phyloP scores from a whole-genome alignment of 2,113 vertebrate species.

The Silurus asotus region DNA sequence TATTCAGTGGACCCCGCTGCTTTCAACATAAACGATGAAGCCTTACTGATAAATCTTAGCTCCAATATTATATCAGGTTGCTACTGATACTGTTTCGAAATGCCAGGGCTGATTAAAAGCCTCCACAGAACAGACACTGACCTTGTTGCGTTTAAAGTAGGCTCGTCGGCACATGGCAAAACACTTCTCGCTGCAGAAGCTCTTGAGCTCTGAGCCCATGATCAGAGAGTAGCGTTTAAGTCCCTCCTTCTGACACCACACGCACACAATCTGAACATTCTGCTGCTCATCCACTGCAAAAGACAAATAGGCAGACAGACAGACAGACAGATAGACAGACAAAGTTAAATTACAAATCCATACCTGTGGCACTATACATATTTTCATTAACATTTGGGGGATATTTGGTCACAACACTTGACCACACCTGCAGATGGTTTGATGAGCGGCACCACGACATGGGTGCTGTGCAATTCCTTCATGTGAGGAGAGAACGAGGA shows the following conservation, averaged over 20 bases:
- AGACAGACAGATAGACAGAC: conserved; percentile 3
- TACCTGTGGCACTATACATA: neutral
- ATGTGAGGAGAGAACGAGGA: conserved; percentile 65
- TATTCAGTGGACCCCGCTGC: neutral
- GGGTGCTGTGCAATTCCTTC: conserved; percentile 70
- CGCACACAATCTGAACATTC: conserved; percentile 98
- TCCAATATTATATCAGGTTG: neutral
- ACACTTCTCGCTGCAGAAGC: conserved; percentile 99
- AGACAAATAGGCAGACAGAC: conserved; percentile 6
- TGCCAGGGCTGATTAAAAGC: neutral
- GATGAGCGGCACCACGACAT: conserved; percentile 74
- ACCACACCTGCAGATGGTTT: conserved; percentile 74
- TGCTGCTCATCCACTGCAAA: conserved; percentile 89
- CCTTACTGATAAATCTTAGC: neutral
- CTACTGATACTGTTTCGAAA: neutral
- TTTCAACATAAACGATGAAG: neutral
- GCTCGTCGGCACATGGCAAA: conserved; percentile 97
- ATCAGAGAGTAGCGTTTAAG: conserved; percentile 96
- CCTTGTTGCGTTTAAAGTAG: conserved; percentile 99
- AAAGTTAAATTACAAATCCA: neutral
- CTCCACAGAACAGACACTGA: conserved; percentile 64
- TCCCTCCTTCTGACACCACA: conserved; percentile 99
- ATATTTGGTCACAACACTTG: neutral
- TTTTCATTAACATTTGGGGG: neutral
- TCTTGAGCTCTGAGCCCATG: conserved; percentile 98